Evolutionary conservation across 2,113 vertebrate genomes (phyloP).

Genomic region (Sarotherodon lohbergeri): DNA sequence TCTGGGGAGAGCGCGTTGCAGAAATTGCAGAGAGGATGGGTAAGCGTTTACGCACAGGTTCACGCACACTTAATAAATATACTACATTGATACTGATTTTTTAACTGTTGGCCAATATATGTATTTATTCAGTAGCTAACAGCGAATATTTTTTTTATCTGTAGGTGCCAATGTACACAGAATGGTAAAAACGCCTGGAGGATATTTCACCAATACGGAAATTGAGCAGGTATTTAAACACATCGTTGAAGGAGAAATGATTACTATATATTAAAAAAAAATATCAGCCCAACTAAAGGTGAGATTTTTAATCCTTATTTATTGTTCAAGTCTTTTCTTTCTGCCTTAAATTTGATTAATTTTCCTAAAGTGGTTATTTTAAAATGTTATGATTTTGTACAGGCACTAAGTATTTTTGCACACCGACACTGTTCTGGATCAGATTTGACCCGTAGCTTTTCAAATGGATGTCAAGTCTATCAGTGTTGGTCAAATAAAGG

Average conservation of each 20-base stretch:
- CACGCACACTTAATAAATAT: not conserved
- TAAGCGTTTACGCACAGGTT: conserved; percentile 51
- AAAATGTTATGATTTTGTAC: not conserved
- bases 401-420: too few species aligned
- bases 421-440: too few species aligned
- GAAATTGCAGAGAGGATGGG: conserved; percentile 86
- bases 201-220: conserved; percentile 77
- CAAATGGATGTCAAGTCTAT: not conserved
- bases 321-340: not conserved
- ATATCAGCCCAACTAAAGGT: not conserved
- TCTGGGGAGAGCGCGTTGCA: conserved; percentile 88
- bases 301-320: not conserved
- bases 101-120: not conserved
- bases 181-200: conserved; percentile 79
- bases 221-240: conserved; percentile 79
- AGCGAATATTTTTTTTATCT: not conserved
- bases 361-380: not conserved
- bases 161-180: conserved; percentile 82
- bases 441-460: too few species aligned
- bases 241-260: not conserved
- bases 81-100: not conserved
- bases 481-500: not conserved
- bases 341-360: not conserved
- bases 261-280: not conserved
- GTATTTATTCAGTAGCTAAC: not conserved